phyloP scores from a whole-genome alignment of 2,797 vertebrate genomes.

The Phalanger gymnotis region DNA sequence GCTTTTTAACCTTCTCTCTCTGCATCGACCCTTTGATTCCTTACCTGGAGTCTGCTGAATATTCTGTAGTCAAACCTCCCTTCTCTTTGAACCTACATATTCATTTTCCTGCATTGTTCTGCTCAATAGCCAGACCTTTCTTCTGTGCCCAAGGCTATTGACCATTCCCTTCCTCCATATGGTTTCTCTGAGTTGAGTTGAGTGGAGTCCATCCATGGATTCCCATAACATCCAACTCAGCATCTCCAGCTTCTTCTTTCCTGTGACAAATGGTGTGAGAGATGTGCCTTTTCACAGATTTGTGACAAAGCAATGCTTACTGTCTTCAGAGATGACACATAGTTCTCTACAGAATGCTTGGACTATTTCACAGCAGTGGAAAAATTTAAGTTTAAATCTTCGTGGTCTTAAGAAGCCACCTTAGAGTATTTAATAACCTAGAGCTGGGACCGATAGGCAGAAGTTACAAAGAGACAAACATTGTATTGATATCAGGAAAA shows the following conservation, averaged over 20 bases:
- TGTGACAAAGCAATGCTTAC: background rate
- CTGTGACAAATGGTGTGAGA: constrained; percentile 12
- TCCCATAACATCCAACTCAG: constrained; percentile 15
- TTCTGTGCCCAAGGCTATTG: background rate
- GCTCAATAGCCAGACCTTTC: background rate
- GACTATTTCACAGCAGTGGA: background rate
- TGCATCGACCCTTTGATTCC: constrained; percentile 17
- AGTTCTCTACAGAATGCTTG: constrained; percentile 17
- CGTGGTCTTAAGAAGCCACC: background rate
- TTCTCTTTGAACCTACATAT: constrained; percentile 14
- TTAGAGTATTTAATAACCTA: background rate
- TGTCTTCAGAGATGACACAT: constrained; percentile 1
- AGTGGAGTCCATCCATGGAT: background rate
- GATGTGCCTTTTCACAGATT: constrained; percentile 11
- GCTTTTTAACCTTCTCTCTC: constrained; percentile 20
- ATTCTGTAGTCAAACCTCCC: background rate
- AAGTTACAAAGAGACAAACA: background rate
- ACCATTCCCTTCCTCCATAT: constrained; percentile 9
- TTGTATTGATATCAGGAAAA: background rate
- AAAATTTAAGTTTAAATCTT: background rate
- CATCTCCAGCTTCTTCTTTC: constrained; percentile 11
- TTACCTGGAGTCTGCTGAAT: constrained; percentile 23
- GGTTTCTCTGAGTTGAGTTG: constrained; percentile 25
- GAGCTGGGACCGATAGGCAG: background rate
- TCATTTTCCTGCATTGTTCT: background rate